Conservation (phyloP, 2,113 vertebrate species). For the Seriola quinqueradiata region DNA sequence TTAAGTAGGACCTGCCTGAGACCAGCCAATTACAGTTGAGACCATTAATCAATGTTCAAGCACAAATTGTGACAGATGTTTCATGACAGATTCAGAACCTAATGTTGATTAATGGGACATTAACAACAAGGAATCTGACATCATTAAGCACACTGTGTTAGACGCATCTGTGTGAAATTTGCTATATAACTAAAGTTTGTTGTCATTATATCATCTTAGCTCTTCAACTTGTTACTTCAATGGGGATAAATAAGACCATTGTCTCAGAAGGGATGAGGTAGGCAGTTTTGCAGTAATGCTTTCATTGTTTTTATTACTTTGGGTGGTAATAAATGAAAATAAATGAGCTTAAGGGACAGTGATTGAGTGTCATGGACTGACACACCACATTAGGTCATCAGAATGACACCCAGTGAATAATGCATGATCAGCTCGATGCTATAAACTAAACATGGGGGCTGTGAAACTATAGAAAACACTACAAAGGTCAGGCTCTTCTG, state of each 20-base stretch:
- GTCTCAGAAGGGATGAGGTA: conserved; percentile 9
- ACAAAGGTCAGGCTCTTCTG: conserved; percentile 9
- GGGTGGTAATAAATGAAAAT: conserved; percentile 48
- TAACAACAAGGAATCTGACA: conserved; percentile 11
- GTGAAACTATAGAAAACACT: not conserved
- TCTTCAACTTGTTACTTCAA: conserved; percentile 1
- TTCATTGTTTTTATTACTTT: conserved; percentile 51
- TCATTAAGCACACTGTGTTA: not conserved
- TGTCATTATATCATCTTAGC: conserved; percentile 20
- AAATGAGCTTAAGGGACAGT: conserved; percentile 42
- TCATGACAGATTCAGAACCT: not conserved
- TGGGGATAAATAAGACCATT: conserved; percentile 21
- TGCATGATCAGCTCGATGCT: conserved; percentile 16
- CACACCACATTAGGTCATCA: conserved; percentile 39
- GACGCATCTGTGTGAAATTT: not conserved
- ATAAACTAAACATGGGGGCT: conserved; percentile 22
- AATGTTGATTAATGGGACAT: conserved; percentile 1
- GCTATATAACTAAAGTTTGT: conserved; percentile 6
- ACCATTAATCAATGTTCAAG: not conserved
- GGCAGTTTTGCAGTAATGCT: not conserved
- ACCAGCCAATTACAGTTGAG: not conserved
- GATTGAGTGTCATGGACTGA: conserved; percentile 40
- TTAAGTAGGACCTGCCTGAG: not conserved
- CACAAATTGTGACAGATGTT: not conserved
- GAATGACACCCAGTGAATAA: conserved; percentile 44